A percentile compares a stretch with the other conserved stretches of the same genome.
Conservation (phyloP, 1,140 invertebrate species). For the Danaus melanippus region DNA sequence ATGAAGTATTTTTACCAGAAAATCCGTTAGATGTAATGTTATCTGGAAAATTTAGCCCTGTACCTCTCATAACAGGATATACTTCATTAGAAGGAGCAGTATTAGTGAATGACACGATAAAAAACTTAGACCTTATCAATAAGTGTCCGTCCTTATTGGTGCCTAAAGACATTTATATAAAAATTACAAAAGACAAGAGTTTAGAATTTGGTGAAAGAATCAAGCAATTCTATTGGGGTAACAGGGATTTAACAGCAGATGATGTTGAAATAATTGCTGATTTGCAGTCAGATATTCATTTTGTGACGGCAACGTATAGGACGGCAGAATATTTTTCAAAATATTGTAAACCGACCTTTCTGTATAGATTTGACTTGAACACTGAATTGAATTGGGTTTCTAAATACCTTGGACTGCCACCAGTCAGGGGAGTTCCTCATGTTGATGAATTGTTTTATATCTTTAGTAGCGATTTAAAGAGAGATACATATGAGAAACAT, state of each 20-base stretch:
- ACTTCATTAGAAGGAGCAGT: conserved; percentile 73
- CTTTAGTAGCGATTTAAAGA: conserved; percentile 68
- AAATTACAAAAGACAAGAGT: no score
- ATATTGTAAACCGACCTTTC: conserved; percentile 46
- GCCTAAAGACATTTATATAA: no score
- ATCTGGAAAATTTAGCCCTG: conserved; percentile 60
- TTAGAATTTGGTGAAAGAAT: no score
- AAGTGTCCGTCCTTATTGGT: conserved; percentile 45
- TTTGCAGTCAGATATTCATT: conserved; percentile 25
- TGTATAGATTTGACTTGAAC: conserved; percentile 69
- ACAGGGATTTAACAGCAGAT: conserved; percentile 25
- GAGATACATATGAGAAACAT: conserved; percentile 40
- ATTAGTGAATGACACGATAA: conserved; percentile 35
- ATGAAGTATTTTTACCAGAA: conserved; percentile 55
- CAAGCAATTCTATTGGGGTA: no score
- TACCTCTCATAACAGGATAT: conserved; percentile 76
- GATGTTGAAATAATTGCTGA: conserved; percentile 20
- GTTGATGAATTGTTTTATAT: conserved; percentile 78
- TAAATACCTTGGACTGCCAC: conserved; percentile 18
- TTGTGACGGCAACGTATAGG: conserved; percentile 46
- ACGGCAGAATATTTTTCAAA: conserved; percentile 41
- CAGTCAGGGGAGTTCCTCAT: conserved; percentile 72
- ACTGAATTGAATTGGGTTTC: conserved; percentile 58
- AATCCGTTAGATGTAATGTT: conserved; percentile 46
- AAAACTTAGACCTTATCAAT: conserved; percentile 40